A percentile compares a stretch with the other conserved stretches of the same genome.
Evolutionary conservation across 2,113 vertebrate genomes (phyloP).

Genomic region (Heloderma charlesbogerti): DNA sequence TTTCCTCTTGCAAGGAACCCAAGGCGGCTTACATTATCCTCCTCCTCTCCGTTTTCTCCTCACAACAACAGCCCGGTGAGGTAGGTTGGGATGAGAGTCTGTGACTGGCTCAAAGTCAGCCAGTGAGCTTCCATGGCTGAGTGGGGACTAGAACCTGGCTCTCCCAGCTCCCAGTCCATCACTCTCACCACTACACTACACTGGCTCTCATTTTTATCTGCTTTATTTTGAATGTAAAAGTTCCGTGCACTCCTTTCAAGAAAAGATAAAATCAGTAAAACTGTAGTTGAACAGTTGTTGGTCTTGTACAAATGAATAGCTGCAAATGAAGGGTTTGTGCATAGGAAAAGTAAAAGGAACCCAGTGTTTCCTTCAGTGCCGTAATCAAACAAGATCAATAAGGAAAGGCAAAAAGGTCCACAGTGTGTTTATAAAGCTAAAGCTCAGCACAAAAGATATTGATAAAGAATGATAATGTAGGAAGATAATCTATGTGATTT

Average conservation of each 20-base stretch:
- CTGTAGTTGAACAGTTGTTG: background rate
- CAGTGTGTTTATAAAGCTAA: background rate
- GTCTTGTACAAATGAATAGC: background rate
- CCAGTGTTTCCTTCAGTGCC: background rate
- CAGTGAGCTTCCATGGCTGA: too few species aligned
- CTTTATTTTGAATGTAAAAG: background rate
- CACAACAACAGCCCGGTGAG: too few species aligned
- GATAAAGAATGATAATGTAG: background rate
- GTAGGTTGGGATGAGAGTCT: too few species aligned
- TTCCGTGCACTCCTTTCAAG: background rate
- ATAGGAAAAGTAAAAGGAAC: background rate
- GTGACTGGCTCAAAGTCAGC: too few species aligned
- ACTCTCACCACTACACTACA: too few species aligned
- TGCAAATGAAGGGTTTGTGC: background rate
- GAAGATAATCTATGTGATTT: background rate
- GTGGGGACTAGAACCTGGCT: too few species aligned
- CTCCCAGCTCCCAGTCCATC: too few species aligned
- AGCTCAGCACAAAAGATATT: background rate
- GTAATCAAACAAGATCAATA: background rate
- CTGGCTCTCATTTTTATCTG: too few species aligned
- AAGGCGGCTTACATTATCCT: too few species aligned
- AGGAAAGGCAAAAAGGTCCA: background rate
- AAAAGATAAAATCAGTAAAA: conserved; percentile 27
- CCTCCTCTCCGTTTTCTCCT: too few species aligned
- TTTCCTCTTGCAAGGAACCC: too few species aligned